Conservation (phyloP, 2,113 vertebrate species). For the Amia ocellicauda region DNA sequence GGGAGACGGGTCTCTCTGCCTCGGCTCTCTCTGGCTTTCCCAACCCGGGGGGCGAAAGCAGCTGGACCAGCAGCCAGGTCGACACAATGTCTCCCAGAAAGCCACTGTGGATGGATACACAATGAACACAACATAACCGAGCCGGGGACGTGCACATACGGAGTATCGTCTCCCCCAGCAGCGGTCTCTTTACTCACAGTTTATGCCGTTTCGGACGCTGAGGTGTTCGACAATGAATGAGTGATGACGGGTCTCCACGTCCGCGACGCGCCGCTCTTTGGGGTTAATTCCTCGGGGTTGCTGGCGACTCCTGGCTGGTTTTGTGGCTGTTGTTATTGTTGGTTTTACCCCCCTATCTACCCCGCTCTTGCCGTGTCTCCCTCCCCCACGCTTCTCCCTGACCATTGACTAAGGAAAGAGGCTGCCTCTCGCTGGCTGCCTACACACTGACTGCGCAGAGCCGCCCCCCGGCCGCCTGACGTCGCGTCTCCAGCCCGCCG, state of each 20-base stretch:
- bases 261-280: constrained; percentile 3
- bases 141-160: no score
- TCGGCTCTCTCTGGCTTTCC: no score
- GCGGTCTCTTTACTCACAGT: constrained; percentile 1
- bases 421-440: constrained; percentile 6
- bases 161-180: no score
- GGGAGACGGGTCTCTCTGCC: no score
- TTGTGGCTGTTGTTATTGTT: not conserved
- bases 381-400: constrained; percentile 20
- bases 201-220: not conserved
- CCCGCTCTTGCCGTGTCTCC: constrained; percentile 5
- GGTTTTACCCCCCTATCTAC: constrained; percentile 1
- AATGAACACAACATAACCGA: no score
- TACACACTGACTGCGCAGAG: not conserved
- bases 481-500: constrained; percentile 1
- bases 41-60: no score
- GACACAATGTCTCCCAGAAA: no score
- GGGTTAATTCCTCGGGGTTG: constrained; percentile 4
- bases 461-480: constrained; percentile 15
- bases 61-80: no score
- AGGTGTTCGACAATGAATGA: constrained; percentile 8
- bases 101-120: no score
- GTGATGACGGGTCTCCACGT: not conserved
- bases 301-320: not conserved
- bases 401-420: constrained; percentile 7